Conservation (phyloP, 2,888 invertebrate species). For the Sesamia inferens region DNA sequence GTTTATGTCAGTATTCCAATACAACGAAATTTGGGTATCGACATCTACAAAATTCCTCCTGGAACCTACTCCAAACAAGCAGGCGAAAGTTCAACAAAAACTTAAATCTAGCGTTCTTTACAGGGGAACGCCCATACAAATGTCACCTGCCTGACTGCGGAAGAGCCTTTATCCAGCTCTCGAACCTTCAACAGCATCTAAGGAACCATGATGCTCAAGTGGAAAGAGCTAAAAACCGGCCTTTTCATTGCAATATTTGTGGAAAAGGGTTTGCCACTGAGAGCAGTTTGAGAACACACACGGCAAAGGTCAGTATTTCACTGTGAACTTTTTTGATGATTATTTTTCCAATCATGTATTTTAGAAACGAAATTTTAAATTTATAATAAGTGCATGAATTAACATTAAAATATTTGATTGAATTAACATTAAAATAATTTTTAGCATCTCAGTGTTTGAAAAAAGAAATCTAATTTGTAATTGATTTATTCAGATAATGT, state of each 20-base stretch:
- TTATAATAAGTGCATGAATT: too few species aligned
- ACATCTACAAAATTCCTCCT: not conserved
- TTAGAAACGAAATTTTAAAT: not conserved
- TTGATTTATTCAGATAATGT: not conserved
- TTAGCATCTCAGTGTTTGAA: not conserved
- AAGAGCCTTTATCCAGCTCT: constrained; percentile 98
- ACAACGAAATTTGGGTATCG: not conserved
- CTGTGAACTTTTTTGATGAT: not conserved
- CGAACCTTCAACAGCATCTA: constrained; percentile 98
- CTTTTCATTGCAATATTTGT: constrained; percentile 98
- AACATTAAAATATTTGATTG: not conserved
- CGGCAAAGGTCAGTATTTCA: constrained; percentile 96
- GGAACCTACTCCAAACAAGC: not conserved
- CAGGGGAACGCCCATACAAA: constrained; percentile 99
- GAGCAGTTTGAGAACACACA: constrained; percentile 98
- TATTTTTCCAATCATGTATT: not conserved
- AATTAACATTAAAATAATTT: not conserved
- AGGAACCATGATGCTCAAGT: constrained; percentile 99
- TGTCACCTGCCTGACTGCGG: constrained; percentile 99
- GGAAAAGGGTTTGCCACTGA: constrained; percentile 99
- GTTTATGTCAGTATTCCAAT: not conserved
- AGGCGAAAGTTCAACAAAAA: constrained; percentile 47
- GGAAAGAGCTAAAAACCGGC: constrained; percentile 97
- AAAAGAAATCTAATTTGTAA: not conserved
- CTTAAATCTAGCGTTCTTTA: constrained; percentile 75